Evolutionary conservation across 2,888 invertebrate genomes (phyloP).

Genomic region (Trissolcus brochymenae): DNA sequence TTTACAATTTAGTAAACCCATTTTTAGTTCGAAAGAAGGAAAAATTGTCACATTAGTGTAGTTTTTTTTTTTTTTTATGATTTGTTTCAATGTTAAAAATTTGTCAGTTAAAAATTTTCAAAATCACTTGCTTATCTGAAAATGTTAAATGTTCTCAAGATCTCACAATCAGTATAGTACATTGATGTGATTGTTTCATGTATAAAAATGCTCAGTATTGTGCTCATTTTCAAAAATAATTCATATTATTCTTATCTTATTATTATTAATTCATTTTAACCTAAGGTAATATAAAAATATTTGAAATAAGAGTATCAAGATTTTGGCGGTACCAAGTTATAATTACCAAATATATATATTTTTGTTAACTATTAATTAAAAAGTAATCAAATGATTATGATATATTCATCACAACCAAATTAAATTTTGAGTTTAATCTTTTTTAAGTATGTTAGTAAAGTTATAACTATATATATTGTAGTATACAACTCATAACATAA

Average conservation of each 20-base stretch:
- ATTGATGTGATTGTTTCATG: slow-evolving; percentile 11
- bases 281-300: background rate
- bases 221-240: background rate
- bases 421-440: too few species aligned
- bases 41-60: background rate
- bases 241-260: too few species aligned
- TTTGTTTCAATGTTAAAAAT: background rate
- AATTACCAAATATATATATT: background rate
- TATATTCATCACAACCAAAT: background rate
- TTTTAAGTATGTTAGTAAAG: too few species aligned
- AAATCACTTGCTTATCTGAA: slow-evolving; percentile 9
- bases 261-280: too few species aligned
- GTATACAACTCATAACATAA: background rate
- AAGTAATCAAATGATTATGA: too few species aligned
- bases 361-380: too few species aligned
- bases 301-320: slow-evolving; percentile 13
- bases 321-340: slow-evolving; percentile 1
- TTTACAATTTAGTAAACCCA: background rate
- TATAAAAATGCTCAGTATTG: slow-evolving; percentile 21
- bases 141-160: slow-evolving; percentile 19
- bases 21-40: too few species aligned
- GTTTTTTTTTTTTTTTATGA: background rate
- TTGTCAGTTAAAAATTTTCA: slow-evolving; percentile 31
- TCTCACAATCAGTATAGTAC: slow-evolving; percentile 12
- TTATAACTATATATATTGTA: too few species aligned